Conservation (phyloP, 1,140 invertebrate genomes). For the Apis florea region DNA sequence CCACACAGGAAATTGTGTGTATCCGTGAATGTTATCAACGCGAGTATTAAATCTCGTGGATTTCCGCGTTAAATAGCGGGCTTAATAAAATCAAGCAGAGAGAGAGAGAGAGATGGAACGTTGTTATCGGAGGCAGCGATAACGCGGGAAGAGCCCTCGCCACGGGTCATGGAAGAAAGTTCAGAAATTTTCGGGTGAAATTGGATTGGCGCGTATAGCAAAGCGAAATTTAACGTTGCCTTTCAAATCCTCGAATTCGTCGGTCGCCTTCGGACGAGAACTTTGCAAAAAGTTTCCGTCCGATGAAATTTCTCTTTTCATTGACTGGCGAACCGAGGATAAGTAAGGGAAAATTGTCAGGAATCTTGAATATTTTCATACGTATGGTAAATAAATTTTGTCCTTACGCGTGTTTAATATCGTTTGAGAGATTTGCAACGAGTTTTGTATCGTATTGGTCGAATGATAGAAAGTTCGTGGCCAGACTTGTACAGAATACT, state of each 20-base stretch:
- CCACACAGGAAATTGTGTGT: background rate
- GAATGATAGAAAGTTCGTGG: too few relatives aligned
- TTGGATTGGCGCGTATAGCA: constrained; percentile 8
- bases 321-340: too few relatives aligned
- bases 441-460: too few relatives aligned
- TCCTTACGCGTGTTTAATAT: too few relatives aligned
- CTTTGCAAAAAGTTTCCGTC: background rate
- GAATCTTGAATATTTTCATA: too few relatives aligned
- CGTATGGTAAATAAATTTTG: too few relatives aligned
- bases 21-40: constrained; percentile 3
- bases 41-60: constrained; percentile 10
- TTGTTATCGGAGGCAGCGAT: background rate
- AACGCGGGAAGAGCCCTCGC: background rate
- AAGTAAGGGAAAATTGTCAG: too few relatives aligned
- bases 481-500: too few relatives aligned
- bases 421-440: too few relatives aligned
- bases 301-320: background rate
- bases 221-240: constrained; percentile 25
- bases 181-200: background rate
- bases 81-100: constrained; percentile 19
- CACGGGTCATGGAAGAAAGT: background rate
- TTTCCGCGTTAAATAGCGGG: constrained; percentile 29
- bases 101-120: background rate
- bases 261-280: background rate
- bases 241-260: background rate